Evolutionary conservation across 53 echinoderm and acorn worm species (phyloP).

Genomic region (Mesocentrotus franciscanus): DNA sequence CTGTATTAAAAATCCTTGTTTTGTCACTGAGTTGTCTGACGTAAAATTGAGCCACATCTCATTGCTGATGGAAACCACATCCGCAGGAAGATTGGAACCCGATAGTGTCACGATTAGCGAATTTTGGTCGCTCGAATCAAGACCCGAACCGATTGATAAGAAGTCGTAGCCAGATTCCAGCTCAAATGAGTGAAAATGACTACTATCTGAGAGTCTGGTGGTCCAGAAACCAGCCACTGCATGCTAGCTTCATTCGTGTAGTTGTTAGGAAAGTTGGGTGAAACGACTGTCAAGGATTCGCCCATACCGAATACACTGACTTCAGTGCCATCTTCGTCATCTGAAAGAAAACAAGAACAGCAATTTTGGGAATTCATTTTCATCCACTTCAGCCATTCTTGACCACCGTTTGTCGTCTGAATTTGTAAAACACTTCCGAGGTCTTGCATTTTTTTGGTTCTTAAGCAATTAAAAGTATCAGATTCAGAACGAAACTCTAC

Average conservation of each 20-base stretch:
- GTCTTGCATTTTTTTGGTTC: neutral
- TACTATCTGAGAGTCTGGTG: neutral
- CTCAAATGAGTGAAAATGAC: slow-evolving; percentile 8
- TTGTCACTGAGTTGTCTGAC: neutral
- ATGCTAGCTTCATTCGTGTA: neutral
- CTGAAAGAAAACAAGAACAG: neutral
- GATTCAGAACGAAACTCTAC: no score
- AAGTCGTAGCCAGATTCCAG: neutral
- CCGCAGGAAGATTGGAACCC: neutral
- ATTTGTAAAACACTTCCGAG: no score
- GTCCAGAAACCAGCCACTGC: neutral
- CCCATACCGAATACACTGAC: neutral
- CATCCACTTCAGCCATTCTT: no score
- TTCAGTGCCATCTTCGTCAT: neutral
- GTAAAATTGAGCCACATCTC: slow-evolving; percentile 35
- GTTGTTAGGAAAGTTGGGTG: neutral
- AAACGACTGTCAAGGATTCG: neutral
- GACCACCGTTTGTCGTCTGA: no score
- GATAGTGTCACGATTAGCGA: neutral
- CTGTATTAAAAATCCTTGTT: neutral
- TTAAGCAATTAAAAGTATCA: neutral
- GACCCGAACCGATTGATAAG: slow-evolving; percentile 10
- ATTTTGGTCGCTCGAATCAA: neutral
- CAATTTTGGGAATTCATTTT: no score
- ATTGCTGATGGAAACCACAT: neutral